These are phyloP conservation scores for Dioctria rufipes DNA, from an alignment of 2,888 invertebrate genomes.

Conservation along the genomic window DNA sequence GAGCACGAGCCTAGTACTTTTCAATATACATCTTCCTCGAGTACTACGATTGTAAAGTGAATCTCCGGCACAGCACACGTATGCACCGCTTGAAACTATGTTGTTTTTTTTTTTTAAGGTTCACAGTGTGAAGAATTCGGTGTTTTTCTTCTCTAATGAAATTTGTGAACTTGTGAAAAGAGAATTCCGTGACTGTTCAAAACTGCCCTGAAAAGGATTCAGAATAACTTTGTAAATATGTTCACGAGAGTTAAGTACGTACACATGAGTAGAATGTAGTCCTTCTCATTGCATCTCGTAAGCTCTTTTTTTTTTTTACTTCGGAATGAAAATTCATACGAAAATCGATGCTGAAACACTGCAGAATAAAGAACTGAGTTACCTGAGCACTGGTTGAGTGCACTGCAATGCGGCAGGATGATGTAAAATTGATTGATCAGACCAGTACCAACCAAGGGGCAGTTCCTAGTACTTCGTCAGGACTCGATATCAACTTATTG, in stretches of 20 bases:
- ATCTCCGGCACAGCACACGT: constrained; percentile 13
- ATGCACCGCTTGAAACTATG: neutral
- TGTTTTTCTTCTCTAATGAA: constrained; percentile 27
- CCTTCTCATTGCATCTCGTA: constrained; percentile 39
- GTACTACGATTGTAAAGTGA: constrained; percentile 14
- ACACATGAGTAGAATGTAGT: neutral
- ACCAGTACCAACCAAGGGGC: neutral
- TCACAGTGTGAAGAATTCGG: neutral
- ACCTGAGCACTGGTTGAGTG: constrained; percentile 33
- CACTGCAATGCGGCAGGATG: constrained; percentile 49
- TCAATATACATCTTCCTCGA: constrained; percentile 11
- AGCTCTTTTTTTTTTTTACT: constrained; percentile 22
- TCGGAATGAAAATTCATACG: constrained; percentile 34
- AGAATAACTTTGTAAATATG: constrained; percentile 27
- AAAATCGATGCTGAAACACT: constrained; percentile 51
- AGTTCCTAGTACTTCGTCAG: constrained; percentile 25
- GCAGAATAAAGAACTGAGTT: constrained; percentile 40
- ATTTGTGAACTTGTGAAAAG: constrained; percentile 7
- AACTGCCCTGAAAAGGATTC: neutral
- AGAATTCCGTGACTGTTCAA: neutral
- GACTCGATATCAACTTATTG: constrained; percentile 11
- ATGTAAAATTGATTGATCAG: constrained; percentile 52
- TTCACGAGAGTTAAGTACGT: neutral
- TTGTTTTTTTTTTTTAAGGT: neutral
- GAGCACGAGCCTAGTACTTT: constrained; percentile 4